Evolutionary conservation across 2,797 vertebrate species (phyloP).

Genomic region (Denticeps clupeoides): DNA sequence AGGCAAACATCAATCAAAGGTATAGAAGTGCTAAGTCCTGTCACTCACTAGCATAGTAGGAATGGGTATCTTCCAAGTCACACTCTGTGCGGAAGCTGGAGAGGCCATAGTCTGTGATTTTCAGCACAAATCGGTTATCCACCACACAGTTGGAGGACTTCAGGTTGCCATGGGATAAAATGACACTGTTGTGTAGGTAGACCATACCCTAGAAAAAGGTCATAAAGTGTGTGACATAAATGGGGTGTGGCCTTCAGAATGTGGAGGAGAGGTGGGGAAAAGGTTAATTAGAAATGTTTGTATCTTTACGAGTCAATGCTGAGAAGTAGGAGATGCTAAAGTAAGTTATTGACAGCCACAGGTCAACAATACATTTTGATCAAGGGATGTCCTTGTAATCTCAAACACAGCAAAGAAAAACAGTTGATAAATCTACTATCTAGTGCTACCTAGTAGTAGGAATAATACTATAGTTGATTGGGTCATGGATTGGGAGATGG

Average conservation of each 20-base stretch:
- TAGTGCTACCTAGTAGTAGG: no score
- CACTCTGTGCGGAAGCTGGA: slow-evolving; percentile 64
- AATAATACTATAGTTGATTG: no score
- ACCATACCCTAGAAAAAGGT: slow-evolving; percentile 69
- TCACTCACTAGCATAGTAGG: slow-evolving; percentile 77
- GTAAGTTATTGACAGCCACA: no score
- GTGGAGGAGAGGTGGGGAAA: background rate
- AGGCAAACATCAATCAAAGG: no score
- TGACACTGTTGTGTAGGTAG: slow-evolving; percentile 81
- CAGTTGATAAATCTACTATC: no score
- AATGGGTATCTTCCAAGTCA: slow-evolving; percentile 59
- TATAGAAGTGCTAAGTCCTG: background rate
- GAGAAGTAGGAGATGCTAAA: no score
- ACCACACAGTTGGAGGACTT: slow-evolving; percentile 95
- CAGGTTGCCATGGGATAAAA: slow-evolving; percentile 80
- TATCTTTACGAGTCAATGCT: no score
- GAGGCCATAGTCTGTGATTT: slow-evolving; percentile 88
- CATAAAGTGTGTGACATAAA: background rate
- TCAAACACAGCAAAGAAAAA: no score
- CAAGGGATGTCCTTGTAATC: no score
- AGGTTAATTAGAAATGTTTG: no score
- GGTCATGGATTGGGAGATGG: no score
- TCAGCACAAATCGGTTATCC: slow-evolving; percentile 88
- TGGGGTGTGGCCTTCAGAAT: background rate
- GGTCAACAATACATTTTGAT: no score